Conservation (phyloP, 2,113 vertebrate genomes). For the Zosterops japonicus region DNA sequence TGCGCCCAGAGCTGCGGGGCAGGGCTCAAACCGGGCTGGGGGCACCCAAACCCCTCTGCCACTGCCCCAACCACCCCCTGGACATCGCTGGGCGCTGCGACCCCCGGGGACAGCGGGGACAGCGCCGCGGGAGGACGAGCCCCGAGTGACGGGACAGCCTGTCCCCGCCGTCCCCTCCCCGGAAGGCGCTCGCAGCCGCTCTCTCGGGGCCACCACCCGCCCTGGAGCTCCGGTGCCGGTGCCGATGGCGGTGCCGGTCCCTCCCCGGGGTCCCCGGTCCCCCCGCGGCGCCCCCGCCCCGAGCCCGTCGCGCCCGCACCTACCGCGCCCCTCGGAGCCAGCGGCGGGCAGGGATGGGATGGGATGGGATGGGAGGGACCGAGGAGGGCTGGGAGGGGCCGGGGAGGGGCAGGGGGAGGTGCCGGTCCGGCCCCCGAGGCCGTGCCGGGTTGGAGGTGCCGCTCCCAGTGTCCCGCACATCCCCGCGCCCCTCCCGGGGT, state of each 20-base stretch:
- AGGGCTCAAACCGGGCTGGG: not conserved
- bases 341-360: not conserved
- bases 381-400: not conserved
- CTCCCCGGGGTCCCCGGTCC: too few species aligned
- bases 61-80: not conserved
- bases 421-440: not conserved
- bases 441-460: not conserved
- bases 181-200: not conserved
- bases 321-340: not conserved
- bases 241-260: too few species aligned
- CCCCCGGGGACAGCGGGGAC: not conserved
- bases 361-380: not conserved
- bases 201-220: not conserved
- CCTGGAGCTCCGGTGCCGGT: not conserved
- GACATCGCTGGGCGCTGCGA: not conserved
- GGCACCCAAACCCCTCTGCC: not conserved
- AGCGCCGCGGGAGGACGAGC: not conserved
- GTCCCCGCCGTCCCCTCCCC: not conserved
- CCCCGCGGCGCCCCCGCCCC: too few species aligned
- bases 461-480: accelerated
- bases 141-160: not conserved
- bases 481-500: too few species aligned
- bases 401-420: not conserved
- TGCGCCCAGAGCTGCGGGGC: not conserved
- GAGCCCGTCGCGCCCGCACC: too few species aligned